These are phyloP conservation scores for Harpalus rufipes DNA, from an alignment of 2,888 invertebrate species.

Conservation along the genomic window DNA sequence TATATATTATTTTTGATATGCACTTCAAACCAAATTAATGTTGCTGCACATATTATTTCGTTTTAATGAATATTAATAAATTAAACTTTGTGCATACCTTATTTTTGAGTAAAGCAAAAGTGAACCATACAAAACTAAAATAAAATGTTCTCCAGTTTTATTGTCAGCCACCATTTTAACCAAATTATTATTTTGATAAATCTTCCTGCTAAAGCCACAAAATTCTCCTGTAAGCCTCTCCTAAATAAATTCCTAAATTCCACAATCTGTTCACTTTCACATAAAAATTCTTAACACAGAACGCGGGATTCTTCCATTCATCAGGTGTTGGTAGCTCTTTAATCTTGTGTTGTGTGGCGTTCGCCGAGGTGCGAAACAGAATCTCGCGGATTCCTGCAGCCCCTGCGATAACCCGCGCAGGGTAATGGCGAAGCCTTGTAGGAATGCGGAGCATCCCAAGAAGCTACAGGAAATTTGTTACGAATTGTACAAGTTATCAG, in stretches of 20 bases:
- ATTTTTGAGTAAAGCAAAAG: too few relatives aligned
- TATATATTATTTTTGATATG: too few relatives aligned
- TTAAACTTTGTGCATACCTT: too few relatives aligned
- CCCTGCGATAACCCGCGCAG: conserved; percentile 27
- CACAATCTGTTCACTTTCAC: conserved; percentile 23
- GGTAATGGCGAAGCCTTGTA: conserved; percentile 57
- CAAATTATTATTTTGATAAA: too few relatives aligned
- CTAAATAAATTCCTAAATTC: conserved; percentile 36
- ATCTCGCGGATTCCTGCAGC: conserved; percentile 55
- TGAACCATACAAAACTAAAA: too few relatives aligned
- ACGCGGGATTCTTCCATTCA: conserved; percentile 61
- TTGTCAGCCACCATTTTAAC: too few relatives aligned
- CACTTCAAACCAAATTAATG: too few relatives aligned
- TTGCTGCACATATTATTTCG: too few relatives aligned
- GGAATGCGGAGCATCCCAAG: conserved; percentile 41
- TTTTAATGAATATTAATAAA: too few relatives aligned
- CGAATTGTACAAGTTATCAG: conserved; percentile 47
- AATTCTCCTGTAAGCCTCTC: neutral
- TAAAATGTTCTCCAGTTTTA: too few relatives aligned
- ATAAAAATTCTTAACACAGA: conserved; percentile 55
- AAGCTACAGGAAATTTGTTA: conserved; percentile 52
- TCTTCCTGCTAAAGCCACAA: neutral
- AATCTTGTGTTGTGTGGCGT: conserved; percentile 43
- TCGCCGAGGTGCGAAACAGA: conserved; percentile 63
- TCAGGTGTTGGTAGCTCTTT: conserved; percentile 34